These are phyloP conservation scores for Acromyrmex echinatior DNA, from an alignment of 1,140 invertebrate genomes.

Conservation along the genomic window DNA sequence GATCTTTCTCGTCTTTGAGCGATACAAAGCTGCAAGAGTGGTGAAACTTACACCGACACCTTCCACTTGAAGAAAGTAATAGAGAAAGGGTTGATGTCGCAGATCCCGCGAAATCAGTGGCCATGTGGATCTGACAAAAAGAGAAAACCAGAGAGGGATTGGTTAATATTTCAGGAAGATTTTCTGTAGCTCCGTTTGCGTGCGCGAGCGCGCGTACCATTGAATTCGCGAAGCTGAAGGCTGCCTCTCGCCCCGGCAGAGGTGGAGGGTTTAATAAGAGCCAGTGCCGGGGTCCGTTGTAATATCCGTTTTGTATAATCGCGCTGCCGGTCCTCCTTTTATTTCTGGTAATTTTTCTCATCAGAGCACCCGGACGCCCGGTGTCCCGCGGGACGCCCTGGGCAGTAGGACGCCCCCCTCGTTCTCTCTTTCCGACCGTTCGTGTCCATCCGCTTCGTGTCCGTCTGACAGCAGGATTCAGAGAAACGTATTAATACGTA, in stretches of 20 bases:
- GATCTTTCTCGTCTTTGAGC: neutral
- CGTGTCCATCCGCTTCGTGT: constrained; percentile 64
- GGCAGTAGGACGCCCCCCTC: constrained; percentile 70
- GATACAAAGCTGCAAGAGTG: constrained; percentile 29
- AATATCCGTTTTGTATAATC: constrained; percentile 80
- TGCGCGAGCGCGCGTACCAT: constrained; percentile 55
- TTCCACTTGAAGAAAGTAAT: constrained; percentile 57
- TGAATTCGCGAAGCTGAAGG: constrained; percentile 70
- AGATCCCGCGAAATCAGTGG: constrained; percentile 55
- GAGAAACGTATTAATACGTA: constrained; percentile 80
- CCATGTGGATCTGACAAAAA: constrained; percentile 20
- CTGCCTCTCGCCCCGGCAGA: constrained; percentile 40
- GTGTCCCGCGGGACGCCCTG: constrained; percentile 81
- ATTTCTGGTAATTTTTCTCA: constrained; percentile 80
- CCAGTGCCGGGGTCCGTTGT: constrained; percentile 72
- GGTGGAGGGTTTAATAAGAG: constrained; percentile 77
- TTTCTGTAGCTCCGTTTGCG: constrained; percentile 50
- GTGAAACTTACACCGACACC: constrained; percentile 34
- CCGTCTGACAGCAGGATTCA: constrained; percentile 75
- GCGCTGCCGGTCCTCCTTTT: constrained; percentile 76
- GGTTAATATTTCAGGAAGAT: constrained; percentile 72
- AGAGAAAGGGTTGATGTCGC: constrained; percentile 47
- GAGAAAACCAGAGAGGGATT: constrained; percentile 21
- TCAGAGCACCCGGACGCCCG: constrained; percentile 75
- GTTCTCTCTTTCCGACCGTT: constrained; percentile 37